These are phyloP conservation scores for Pyrgilauda ruficollis DNA, from an alignment of 2,113 vertebrate genomes.

Conservation along the genomic window DNA sequence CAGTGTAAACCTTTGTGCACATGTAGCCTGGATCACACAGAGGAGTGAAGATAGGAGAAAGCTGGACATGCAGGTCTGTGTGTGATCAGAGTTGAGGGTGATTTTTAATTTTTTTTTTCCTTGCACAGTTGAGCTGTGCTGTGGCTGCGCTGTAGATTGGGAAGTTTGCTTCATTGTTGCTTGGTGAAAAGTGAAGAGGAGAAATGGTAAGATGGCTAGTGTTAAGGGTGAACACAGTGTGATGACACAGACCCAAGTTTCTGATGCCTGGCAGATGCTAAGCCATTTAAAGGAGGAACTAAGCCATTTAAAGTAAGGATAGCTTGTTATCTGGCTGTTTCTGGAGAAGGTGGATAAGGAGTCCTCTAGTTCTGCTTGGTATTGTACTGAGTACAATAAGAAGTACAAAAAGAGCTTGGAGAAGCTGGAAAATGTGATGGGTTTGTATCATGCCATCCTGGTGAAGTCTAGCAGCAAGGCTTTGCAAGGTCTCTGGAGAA, in stretches of 20 bases:
- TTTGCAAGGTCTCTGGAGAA: neutral
- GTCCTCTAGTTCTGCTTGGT: neutral
- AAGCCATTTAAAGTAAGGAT: slow-evolving; percentile 21
- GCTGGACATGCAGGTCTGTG: neutral
- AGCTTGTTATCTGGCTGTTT: neutral
- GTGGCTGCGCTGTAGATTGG: neutral
- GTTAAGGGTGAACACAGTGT: neutral
- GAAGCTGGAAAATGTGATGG: neutral
- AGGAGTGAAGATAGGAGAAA: neutral
- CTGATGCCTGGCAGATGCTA: neutral
- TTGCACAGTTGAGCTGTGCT: neutral
- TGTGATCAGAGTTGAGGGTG: neutral
- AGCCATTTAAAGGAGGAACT: neutral
- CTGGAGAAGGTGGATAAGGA: neutral
- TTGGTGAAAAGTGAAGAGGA: neutral
- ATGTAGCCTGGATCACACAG: neutral
- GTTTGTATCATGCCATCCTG: neutral
- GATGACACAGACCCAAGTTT: neutral
- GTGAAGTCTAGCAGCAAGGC: neutral
- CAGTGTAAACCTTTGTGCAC: neutral
- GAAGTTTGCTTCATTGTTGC: neutral
- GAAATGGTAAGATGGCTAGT: neutral
- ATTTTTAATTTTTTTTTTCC: neutral
- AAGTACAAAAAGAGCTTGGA: neutral
- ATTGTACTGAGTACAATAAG: neutral